These are phyloP conservation scores for Ashinkailepas kermadecensis DNA, from an alignment of 2,888 invertebrate genomes.

Conservation along the genomic window DNA sequence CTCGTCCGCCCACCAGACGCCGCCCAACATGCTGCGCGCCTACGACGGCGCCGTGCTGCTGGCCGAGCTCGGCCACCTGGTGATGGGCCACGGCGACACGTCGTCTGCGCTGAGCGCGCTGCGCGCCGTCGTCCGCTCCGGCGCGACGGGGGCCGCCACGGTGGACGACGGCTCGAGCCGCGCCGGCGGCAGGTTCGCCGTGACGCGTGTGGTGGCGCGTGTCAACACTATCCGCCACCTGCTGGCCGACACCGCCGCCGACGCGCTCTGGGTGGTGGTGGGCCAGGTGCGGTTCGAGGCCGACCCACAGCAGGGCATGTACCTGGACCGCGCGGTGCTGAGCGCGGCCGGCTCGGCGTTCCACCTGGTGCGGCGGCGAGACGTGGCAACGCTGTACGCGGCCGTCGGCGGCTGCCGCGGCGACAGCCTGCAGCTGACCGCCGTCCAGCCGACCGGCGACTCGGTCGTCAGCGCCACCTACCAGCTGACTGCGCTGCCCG, in stretches of 20 bases:
- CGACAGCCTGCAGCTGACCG: conserved; percentile 25
- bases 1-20: not conserved
- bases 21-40: conserved; percentile 11
- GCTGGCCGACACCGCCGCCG: conserved; percentile 37
- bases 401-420: conserved; percentile 20
- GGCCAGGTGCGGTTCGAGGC: conserved; percentile 39
- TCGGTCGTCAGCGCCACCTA: conserved; percentile 59
- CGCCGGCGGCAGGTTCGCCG: conserved; percentile 38
- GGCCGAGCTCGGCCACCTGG: conserved; percentile 30
- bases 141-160: conserved; percentile 20
- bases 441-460: conserved; percentile 30
- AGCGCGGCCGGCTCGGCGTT: conserved; percentile 51
- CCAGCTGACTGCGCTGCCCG: conserved; percentile 45
- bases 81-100: not conserved
- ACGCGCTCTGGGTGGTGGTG: conserved; percentile 35
- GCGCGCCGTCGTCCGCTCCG: conserved; percentile 30
- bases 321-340: conserved; percentile 48
- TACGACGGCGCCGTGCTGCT: conserved; percentile 25
- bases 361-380: conserved; percentile 34
- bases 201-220: conserved; percentile 32
- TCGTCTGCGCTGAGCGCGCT: not conserved
- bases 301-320: conserved; percentile 37
- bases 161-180: conserved; percentile 28
- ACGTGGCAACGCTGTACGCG: conserved; percentile 24
- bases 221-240: not conserved